Evolutionary conservation across 92 coral and sea anemone genomes (phyloP), one percentile per base, ranked within the genome.

Genomic region (Epizoanthus ramosus): DNA sequence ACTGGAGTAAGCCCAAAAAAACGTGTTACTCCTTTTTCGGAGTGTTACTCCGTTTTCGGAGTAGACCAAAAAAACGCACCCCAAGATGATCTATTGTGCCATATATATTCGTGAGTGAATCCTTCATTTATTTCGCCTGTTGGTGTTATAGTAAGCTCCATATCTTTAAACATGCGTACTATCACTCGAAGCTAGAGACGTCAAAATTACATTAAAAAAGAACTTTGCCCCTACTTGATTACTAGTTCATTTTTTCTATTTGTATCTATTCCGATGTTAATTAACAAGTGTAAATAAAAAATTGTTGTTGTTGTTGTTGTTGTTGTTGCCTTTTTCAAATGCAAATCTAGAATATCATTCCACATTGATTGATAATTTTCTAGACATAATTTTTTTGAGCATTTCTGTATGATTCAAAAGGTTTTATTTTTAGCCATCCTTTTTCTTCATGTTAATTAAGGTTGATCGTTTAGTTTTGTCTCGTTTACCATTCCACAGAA

Each of bases 351-450:
- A 39, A 84, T 22, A 25, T 63, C 65, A 67, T 75, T 84, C 88
- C 74, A 84, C 37, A 18, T 74, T 19, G 81, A 73, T 14, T 63
- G 75, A 64, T 84, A 71, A 24, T 64, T 84, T 59, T 75, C 75
- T 33, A 80, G 79, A 67, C 88, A 84, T 24, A 74, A 39, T 50
- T 50, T 67, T 80, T 84, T 74, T 84, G 87, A 19, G 81, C 68
- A 72, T 74, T 84, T 5, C 64, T 74, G 25, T 72, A 60, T 15
- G 87, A 84, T 84, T 84, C 76, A 41, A 84, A 60, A 57, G 83
- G 83, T 12, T 75, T 59, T 4, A 23, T 80, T 56, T 76, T 67
- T 71, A 85, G 68, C 52, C 79, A 60, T 28, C 69, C 84, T 31
- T 85, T 33, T 50, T 77, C 79, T 12, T 65, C 23, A 24, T 80